Evolutionary conservation across 2,888 invertebrate genomes (phyloP).

Genomic region (Zelleria hepariella): DNA sequence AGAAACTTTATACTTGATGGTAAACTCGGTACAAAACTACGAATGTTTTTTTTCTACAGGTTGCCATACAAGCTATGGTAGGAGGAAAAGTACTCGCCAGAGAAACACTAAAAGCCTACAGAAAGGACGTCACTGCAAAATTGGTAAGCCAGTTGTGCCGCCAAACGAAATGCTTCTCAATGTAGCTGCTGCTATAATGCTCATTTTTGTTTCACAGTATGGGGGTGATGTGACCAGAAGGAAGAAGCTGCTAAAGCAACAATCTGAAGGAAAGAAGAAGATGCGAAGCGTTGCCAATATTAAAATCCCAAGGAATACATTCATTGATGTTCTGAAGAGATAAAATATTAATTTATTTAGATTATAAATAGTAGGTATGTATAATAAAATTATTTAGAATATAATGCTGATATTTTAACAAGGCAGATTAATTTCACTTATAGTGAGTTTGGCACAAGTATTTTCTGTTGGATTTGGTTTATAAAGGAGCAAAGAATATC

Average conservation of each 20-base stretch:
- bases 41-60: constrained; percentile 40
- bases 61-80: constrained; percentile 89
- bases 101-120: constrained; percentile 87
- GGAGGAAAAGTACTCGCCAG: constrained; percentile 85
- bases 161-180: no score
- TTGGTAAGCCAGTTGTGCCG: constrained; percentile 74
- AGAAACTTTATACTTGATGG: background rate
- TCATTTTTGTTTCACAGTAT: no score
- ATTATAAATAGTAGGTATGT: no score
- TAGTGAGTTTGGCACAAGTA: no score
- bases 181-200: no score
- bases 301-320: constrained; percentile 91
- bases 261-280: constrained; percentile 94
- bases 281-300: constrained; percentile 94
- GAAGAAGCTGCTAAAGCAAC: constrained; percentile 90
- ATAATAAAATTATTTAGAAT: background rate
- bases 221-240: constrained; percentile 93
- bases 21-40: background rate
- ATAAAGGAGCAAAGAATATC: no score
- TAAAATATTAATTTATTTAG: no score
- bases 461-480: no score
- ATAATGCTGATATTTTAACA: background rate
- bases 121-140: constrained; percentile 96
- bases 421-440: no score
- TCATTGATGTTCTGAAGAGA: constrained; percentile 90